Evolutionary conservation across 2,113 vertebrate species (phyloP), one percentile per base, ranked within the genome.

Genomic region (Trichechus manatus): DNA sequence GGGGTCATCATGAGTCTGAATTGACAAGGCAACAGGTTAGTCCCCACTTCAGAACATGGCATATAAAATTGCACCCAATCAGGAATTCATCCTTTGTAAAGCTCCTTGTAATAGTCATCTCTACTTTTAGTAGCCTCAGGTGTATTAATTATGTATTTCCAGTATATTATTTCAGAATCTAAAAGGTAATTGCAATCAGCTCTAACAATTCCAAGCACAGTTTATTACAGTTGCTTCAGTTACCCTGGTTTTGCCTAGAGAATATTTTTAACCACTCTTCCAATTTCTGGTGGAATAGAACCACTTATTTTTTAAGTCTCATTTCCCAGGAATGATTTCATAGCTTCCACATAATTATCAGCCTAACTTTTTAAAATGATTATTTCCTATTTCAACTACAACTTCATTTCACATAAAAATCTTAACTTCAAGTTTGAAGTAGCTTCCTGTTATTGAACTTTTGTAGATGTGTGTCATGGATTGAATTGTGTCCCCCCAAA

Each of bases 401-500:
- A 47, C 47, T 47, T 47, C 47, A 47, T 47, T 47, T 47, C 47
- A 47, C 66, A 64, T 47, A 56, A 25, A 89, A 81, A 75, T 72
- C 80, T 61, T 59, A 33, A 66, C 20, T 83, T 89, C 20, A 15
- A 56, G 44, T 61, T 31, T 83, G 20, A 83, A 89, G 39, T 53
- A 89, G n/a, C 56, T 89, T 83, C 44, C 79, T 87, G 7, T 70
- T 93, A 64, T n/a, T 83, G 44, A 83, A 83, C 22, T 82, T 94
- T 74, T 89, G 25, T 82, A 59, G 29, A 44, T 56, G 79, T n/a
- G 70, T 39, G 39, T 39, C 39, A 39, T 39, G 39, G 39, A 39
- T 39, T 39, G 39, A 39, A 39, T 39, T 39, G 39, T 39, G 39
- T 39, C 39, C 39, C 39, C 39, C 39, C 39, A 39, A 39, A 39